Percentiles rank a stretch among this genome's conserved stretches.
Evolutionary conservation across 2,113 vertebrate species (phyloP).

Genomic region (Xenotilapia leptura): DNA sequence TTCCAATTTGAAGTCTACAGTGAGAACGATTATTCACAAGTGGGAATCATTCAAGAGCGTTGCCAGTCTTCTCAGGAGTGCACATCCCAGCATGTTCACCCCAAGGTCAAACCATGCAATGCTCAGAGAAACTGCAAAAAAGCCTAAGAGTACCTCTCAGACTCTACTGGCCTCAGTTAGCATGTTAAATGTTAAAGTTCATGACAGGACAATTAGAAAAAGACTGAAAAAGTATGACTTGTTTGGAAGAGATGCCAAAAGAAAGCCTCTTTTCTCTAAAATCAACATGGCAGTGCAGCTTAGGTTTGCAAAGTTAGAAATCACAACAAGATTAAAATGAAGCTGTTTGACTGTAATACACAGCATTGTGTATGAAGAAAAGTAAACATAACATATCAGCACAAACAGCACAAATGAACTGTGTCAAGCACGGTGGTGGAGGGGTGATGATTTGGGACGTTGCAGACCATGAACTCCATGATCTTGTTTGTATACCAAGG

Average conservation of each 20-base stretch:
- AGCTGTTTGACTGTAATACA: neutral
- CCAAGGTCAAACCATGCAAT: neutral
- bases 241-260: neutral
- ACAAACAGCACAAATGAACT: neutral
- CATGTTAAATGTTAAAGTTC: neutral
- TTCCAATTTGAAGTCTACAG: neutral
- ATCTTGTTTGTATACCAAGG: neutral
- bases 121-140: neutral
- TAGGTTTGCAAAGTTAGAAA: neutral
- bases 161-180: neutral
- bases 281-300: neutral
- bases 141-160: neutral
- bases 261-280: neutral
- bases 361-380: neutral
- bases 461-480: neutral
- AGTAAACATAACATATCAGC: neutral
- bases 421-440: neutral
- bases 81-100: neutral
- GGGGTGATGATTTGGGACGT: neutral
- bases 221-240: neutral
- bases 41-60: neutral
- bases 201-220: neutral
- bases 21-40: neutral
- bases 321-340: neutral
- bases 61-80: neutral